Evolutionary conservation across 2,888 invertebrate genomes (phyloP).

Genomic region (Heliconius sara): DNA sequence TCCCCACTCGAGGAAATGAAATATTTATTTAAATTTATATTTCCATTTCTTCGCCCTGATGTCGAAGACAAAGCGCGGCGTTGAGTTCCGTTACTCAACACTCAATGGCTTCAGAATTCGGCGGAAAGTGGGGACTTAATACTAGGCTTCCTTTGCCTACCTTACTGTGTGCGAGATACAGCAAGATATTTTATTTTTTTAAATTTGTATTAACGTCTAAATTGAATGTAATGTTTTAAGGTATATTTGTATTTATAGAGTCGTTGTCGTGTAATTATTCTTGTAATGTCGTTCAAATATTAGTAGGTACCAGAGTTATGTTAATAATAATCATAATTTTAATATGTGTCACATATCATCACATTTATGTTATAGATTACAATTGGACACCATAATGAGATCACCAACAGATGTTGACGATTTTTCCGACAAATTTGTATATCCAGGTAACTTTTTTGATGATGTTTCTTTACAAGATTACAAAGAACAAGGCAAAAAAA

Average conservation of each 20-base stretch:
- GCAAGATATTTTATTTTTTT: too few relatives aligned
- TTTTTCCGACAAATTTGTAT: conserved; percentile 51
- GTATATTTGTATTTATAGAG: neutral
- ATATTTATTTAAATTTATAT: too few relatives aligned
- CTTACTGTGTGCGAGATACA: too few relatives aligned
- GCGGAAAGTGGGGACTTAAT: too few relatives aligned
- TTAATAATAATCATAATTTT: neutral
- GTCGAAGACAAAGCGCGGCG: too few relatives aligned
- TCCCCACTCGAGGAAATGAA: too few relatives aligned
- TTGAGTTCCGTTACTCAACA: too few relatives aligned
- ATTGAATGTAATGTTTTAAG: neutral
- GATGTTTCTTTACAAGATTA: conserved; percentile 49
- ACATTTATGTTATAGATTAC: conserved; percentile 59
- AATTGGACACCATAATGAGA: conserved; percentile 70
- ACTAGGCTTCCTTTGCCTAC: too few relatives aligned
- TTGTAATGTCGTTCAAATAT: neutral
- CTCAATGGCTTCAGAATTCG: too few relatives aligned
- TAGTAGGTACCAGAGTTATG: neutral
- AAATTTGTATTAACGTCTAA: neutral
- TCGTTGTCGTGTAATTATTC: neutral
- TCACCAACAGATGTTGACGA: conserved; percentile 64
- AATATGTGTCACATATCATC: neutral
- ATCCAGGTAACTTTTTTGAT: conserved; percentile 53
- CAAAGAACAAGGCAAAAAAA: conserved; percentile 26
- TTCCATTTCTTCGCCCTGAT: too few relatives aligned